Conservation (phyloP, 2,113 vertebrate genomes). For the Jacana jacana region DNA sequence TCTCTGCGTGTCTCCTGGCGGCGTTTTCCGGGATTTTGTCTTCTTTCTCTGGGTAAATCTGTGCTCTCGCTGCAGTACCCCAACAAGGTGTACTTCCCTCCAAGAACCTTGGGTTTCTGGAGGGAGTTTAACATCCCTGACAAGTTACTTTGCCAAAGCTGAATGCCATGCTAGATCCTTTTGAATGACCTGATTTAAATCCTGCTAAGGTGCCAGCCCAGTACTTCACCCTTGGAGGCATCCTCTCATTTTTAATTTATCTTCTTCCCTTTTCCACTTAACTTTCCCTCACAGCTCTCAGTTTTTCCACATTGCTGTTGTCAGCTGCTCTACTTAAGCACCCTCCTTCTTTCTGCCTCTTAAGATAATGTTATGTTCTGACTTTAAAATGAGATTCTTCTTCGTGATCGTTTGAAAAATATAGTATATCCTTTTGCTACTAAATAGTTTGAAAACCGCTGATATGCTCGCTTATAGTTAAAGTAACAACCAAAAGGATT, state of each 20-base stretch:
- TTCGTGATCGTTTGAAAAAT: neutral
- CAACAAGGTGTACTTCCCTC: neutral
- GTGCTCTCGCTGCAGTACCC: neutral
- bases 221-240: neutral
- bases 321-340: neutral
- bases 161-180: neutral
- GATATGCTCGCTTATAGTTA: neutral
- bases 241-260: neutral
- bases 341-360: neutral
- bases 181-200: neutral
- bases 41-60: neutral
- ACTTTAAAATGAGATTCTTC: neutral
- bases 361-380: neutral
- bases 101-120: neutral
- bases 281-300: neutral
- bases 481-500: neutral
- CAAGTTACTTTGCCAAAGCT: neutral
- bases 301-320: neutral
- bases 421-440: neutral
- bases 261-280: neutral
- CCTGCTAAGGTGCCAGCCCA: neutral
- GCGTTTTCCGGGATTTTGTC: neutral
- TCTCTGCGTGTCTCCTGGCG: rapidly evolving
- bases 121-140: neutral
- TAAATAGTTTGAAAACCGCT: neutral